phyloP scores from a whole-genome alignment of 2,888 invertebrate genomes.

The Embidobia sp. region DNA sequence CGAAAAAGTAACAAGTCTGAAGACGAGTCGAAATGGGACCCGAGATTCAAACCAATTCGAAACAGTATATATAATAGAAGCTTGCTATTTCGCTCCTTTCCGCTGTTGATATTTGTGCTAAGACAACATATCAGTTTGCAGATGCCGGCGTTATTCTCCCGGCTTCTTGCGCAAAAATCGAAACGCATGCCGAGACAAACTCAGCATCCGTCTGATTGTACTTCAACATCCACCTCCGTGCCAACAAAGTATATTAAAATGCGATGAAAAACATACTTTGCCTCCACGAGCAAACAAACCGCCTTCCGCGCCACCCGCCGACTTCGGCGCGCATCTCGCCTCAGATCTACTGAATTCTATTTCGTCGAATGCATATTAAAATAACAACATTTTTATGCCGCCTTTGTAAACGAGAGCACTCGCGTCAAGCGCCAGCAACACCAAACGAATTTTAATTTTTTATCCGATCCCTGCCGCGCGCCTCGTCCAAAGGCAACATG shows the following conservation, averaged over 20 bases:
- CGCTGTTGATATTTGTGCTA: slow-evolving; percentile 60
- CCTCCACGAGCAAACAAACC: slow-evolving; percentile 28
- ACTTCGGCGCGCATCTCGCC: slow-evolving; percentile 14
- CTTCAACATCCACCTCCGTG: slow-evolving; percentile 14
- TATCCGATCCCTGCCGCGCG: too few relatives aligned
- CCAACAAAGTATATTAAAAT: slow-evolving; percentile 52
- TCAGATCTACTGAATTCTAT: slow-evolving; percentile 16
- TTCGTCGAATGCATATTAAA: slow-evolving; percentile 43
- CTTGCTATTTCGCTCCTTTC: slow-evolving; percentile 53
- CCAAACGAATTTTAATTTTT: slow-evolving; percentile 31
- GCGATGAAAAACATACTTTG: slow-evolving; percentile 40
- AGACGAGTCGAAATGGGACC: slow-evolving; percentile 60
- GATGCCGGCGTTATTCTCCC: slow-evolving; percentile 54
- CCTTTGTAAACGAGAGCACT: background rate
- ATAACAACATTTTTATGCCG: slow-evolving; percentile 32
- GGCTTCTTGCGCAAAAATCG: slow-evolving; percentile 42
- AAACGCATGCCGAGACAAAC: slow-evolving; percentile 33
- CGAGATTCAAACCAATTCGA: slow-evolving; percentile 56
- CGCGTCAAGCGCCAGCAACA: background rate
- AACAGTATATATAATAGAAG: slow-evolving; percentile 53
- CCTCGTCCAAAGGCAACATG: too few relatives aligned
- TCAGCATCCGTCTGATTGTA: slow-evolving; percentile 47
- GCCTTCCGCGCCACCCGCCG: too few relatives aligned
- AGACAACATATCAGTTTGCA: slow-evolving; percentile 56
- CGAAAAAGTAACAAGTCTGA: slow-evolving; percentile 62